phyloP scores from a whole-genome alignment of 2,797 vertebrate species.

The Danio choprae region DNA sequence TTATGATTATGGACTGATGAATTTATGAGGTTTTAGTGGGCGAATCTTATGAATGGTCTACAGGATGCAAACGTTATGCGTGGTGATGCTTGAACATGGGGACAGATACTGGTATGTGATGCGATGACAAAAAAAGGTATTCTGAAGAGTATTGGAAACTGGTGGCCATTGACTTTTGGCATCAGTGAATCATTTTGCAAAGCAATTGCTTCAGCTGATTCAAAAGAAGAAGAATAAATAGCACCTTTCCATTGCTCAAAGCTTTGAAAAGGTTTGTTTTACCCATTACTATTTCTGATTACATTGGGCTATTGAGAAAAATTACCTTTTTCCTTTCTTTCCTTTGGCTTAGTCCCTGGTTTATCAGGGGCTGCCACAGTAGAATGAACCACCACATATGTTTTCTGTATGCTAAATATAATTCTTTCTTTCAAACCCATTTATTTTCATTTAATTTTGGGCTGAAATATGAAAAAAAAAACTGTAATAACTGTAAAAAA shows the following conservation, averaged over 20 bases:
- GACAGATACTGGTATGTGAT: not conserved
- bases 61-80: constrained; percentile 2
- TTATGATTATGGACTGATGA: constrained; percentile 1
- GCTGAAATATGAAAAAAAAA: not conserved
- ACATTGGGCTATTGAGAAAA: not conserved
- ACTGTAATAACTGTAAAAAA: no score
- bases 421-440: not conserved
- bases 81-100: constrained; percentile 5
- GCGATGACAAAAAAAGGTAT: no score
- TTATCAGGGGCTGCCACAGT: no score
- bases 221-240: no score
- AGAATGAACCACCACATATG: no score
- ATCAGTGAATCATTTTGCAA: no score
- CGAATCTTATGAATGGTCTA: not conserved
- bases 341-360: no score
- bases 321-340: not conserved
- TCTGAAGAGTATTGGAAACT: no score
- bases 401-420: not conserved
- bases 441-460: not conserved
- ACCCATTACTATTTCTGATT: not conserved
- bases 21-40: not conserved
- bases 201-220: no score
- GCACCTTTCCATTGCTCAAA: no score
- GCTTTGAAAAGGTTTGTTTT: no score
- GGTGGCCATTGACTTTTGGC: no score